Evolutionary conservation across 1,140 invertebrate species (phyloP), one percentile per base, ranked within the genome.

Genomic region (Philopotamus ludificatus): DNA sequence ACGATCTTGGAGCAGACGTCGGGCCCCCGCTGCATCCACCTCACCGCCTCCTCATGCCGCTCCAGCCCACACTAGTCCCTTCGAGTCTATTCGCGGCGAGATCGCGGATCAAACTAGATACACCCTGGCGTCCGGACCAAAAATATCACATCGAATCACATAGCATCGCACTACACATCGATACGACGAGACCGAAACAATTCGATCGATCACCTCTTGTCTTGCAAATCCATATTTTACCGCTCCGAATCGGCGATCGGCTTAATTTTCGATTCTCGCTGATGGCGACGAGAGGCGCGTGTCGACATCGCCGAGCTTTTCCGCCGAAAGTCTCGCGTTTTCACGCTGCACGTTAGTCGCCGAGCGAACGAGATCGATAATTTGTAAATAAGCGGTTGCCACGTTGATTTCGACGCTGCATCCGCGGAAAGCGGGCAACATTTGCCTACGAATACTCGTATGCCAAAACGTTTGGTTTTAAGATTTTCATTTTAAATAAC

Each of bases 21-120:
- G 12, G 39, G 45, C 45, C 10, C 47, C n/a, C 44, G 23, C 18
- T 10, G 3, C 34, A 39, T 16, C 20, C 53, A 26, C 22, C 18
- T 51, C 34, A 16, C 45, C 49, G 4, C 50, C 47, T 18, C 45
- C 23, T 12, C 53, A 15, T 41, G 41, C 55, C 55, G 21, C 77
- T 75, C 76, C 75, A 34, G 28, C 28, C 28, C 28, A n/a, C n/a
- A n/a, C n/a, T 34, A 12, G 12, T 4, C 28, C 4, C 4, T 12
- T 34, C 28, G 28, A 34, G 28, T 34, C 28, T 12, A 34, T 34
- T 34, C 28, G 12, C 28, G 4, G 28, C 4, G 28, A 12, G 28
- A 34, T 34, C 28, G 12, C 28, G 12, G n/a, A n/a, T n/a, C n/a
- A n/a, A n/a, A n/a, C n/a, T n/a, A n/a, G n/a, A n/a, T n/a, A n/a